Evolutionary conservation across 1,140 invertebrate genomes (phyloP), one percentile per base, ranked within the genome.

Genomic region (Brachionus asplanchnoidis): DNA sequence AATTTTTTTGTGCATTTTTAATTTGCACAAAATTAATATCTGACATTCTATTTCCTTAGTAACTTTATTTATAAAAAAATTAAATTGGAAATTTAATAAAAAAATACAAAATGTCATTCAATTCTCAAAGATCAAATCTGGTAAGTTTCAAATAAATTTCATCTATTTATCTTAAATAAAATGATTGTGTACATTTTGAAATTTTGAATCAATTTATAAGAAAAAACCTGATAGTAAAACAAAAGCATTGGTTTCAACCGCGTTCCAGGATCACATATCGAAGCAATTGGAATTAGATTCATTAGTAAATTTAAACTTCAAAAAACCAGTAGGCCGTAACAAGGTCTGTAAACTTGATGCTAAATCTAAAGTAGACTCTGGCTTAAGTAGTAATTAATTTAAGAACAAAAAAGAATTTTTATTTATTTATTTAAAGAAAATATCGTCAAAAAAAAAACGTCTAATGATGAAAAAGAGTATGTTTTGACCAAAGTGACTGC

Each of bases 181-280:
- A 50, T n/a, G 44, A 36, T 6, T 6, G 4, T 36, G 4, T 36
- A 36, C 3, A 6, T 36, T 36, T 36, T 36, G 28, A 32, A 32
- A 3, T 32, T 32, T 32, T 1, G 32, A 36, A 36, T 66, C 14
- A 17, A 66, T 26, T 23, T 26, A 40, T 9, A 70, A 70, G 66
- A 70, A 70, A 70, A 70, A 70, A 70, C 6, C 32, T 14, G 66
- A 70, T 11, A 4, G 4, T 1, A 70, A 70, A 70, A 28, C 32
- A n/a, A 73, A 73, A 20, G 79, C 79, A 20, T 44, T 82, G 12
- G 53, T 82, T 20, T 82, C 79, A 20, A 65, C 53, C 2, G 79
- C 79, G 3, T 82, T 82, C 53, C 79, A 82, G 53, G 79, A 82
- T 82, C 79, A 82, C 53, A 20, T 82, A 28, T 46, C 79, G 12